These are phyloP conservation scores for Drosophila bifasciata DNA, from an alignment of 1,140 invertebrate species.

Conservation along the genomic window DNA sequence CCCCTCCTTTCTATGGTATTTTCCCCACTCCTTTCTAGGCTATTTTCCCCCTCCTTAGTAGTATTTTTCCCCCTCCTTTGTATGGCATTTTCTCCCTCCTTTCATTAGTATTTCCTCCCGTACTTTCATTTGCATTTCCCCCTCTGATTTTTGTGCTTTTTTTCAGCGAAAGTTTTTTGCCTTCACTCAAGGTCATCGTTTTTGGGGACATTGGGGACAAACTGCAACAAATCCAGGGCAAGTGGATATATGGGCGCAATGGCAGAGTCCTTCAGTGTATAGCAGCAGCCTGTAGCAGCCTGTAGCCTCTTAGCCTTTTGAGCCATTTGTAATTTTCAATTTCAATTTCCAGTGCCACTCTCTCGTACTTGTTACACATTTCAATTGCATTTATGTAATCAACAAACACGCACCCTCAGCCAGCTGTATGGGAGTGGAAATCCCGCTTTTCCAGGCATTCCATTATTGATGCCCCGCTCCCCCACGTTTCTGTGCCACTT, in stretches of 20 bases:
- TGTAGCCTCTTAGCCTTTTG: constrained; percentile 32
- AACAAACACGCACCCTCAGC: constrained; percentile 44
- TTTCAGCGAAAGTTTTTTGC: constrained; percentile 8
- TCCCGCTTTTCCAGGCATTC: constrained; percentile 38
- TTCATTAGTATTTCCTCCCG: too few species aligned
- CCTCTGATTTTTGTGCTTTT: constrained; percentile 1
- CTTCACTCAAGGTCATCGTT: constrained; percentile 29
- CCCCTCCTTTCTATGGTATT: too few species aligned
- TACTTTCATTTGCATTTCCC: too few species aligned
- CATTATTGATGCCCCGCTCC: constrained; percentile 62
- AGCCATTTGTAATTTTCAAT: constrained; percentile 61
- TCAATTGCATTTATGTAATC: constrained; percentile 77
- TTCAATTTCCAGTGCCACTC: constrained; percentile 41
- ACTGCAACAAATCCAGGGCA: neutral
- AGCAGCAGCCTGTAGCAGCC: too few species aligned
- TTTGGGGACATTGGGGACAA: neutral
- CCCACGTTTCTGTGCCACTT: constrained; percentile 42
- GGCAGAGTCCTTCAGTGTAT: neutral
- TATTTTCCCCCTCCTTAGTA: too few species aligned
- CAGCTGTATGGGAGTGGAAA: constrained; percentile 4
- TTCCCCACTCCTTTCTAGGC: too few species aligned
- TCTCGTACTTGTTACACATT: constrained; percentile 35
- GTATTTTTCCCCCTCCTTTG: too few species aligned
- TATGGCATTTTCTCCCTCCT: too few species aligned
- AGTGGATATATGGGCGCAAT: neutral